phyloP scores from a whole-genome alignment of 1,140 invertebrate genomes.

The Ceratina calcarata region DNA sequence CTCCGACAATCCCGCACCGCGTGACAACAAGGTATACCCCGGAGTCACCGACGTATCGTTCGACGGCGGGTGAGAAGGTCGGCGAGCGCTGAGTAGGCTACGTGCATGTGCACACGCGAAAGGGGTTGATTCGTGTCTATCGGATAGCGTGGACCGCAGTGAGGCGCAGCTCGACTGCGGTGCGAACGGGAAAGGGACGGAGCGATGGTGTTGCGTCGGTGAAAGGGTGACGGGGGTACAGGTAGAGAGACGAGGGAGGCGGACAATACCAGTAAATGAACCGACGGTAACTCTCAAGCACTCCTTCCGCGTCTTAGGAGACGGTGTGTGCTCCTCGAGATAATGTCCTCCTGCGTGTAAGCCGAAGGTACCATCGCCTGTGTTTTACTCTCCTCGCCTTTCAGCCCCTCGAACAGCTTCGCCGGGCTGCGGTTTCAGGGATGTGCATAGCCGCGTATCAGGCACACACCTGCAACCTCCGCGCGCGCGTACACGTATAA shows the following conservation, averaged over 20 bases:
- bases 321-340: conserved; percentile 67
- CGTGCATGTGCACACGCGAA: background rate
- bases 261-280: conserved; percentile 75
- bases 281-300: conserved; percentile 69
- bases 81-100: background rate
- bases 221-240: conserved; percentile 6
- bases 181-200: conserved; percentile 42
- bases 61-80: background rate
- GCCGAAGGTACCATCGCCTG: conserved; percentile 36
- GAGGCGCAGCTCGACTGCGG: no score
- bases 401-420: conserved; percentile 34
- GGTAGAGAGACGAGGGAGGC: conserved; percentile 29
- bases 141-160: no score
- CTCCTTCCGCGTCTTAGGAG: conserved; percentile 56
- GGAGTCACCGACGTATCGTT: conserved; percentile 16
- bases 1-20: background rate
- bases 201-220: conserved; percentile 31
- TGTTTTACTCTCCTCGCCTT: conserved; percentile 51
- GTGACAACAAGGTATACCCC: conserved; percentile 5
- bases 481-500: background rate
- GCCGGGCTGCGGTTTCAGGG: conserved; percentile 48
- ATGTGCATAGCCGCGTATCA: conserved; percentile 49
- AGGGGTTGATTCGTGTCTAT: background rate
- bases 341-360: conserved; percentile 58
- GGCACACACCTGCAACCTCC: background rate